Percentiles rank a stretch among this genome's conserved stretches.
These are phyloP conservation scores for Bergia sp. DNA, from an alignment of 92 coral and sea anemone genomes.

Conservation along the genomic window DNA sequence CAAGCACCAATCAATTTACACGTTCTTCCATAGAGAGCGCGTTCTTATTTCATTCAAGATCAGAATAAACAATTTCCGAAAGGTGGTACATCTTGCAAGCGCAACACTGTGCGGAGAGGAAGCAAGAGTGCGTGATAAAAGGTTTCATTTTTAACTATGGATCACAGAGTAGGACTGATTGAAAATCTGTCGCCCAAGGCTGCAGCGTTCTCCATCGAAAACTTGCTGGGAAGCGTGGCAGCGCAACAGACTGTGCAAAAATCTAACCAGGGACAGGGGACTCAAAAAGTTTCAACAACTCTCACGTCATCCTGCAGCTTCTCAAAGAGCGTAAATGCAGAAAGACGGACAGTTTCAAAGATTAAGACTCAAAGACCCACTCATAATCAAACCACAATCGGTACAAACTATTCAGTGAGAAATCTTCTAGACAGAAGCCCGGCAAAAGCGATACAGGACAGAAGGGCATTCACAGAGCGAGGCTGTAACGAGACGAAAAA, in stretches of 20 bases:
- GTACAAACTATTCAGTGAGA: constrained; percentile 1
- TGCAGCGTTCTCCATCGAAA: constrained; percentile 85
- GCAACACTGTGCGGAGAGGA: constrained; percentile 39
- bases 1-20: constrained; percentile 84
- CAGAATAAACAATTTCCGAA: constrained; percentile 60
- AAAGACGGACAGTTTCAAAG: constrained; percentile 13
- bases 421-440: neutral
- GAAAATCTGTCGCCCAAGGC: constrained; percentile 80
- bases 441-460: constrained; percentile 6
- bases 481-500: constrained; percentile 1
- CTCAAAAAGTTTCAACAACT: constrained; percentile 43
- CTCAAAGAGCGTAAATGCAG: neutral
- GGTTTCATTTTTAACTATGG: constrained; percentile 22
- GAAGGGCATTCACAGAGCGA: neutral
- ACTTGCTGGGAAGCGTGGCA: constrained; percentile 42
- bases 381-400: neutral
- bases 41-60: constrained; percentile 50
- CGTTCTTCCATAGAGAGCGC: constrained; percentile 55
- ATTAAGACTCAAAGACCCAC: neutral
- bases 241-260: constrained; percentile 51
- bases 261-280: neutral
- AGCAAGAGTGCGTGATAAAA: constrained; percentile 9
- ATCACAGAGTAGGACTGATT: constrained; percentile 25
- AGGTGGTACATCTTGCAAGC: constrained; percentile 64
- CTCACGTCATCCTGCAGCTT: neutral